These are phyloP conservation scores for Astyanax mexicanus DNA, from an alignment of 2,797 vertebrate species.

Conservation along the genomic window DNA sequence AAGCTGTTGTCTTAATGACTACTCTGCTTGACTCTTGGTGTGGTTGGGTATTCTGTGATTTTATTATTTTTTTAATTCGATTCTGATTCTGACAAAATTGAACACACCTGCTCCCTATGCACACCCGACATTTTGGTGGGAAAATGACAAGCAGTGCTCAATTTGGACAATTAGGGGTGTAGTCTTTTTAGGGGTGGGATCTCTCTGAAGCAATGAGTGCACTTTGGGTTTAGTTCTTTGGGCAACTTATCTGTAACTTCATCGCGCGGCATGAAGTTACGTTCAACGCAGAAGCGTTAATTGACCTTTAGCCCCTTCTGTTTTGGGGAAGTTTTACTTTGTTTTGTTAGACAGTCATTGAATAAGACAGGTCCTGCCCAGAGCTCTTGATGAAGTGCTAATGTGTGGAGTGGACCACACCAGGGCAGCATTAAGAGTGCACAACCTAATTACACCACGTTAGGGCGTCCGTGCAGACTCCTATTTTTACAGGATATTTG, in stretches of 20 bases:
- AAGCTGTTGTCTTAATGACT: constrained; percentile 58
- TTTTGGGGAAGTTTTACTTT: constrained; percentile 57
- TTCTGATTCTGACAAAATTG: too few relatives aligned
- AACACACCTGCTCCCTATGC: too few relatives aligned
- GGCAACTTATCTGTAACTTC: too few relatives aligned
- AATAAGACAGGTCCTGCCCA: constrained; percentile 45
- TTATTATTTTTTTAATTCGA: too few relatives aligned
- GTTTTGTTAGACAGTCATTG: constrained; percentile 52
- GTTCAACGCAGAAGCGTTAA: too few relatives aligned
- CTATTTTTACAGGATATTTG: constrained; percentile 72
- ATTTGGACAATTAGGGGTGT: too few relatives aligned
- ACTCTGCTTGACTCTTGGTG: constrained; percentile 47
- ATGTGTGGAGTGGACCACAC: constrained; percentile 45
- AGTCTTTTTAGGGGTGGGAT: too few relatives aligned
- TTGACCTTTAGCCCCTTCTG: constrained; percentile 11
- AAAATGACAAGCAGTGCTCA: too few relatives aligned
- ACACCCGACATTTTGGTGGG: too few relatives aligned
- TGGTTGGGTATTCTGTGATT: constrained; percentile 65
- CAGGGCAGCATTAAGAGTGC: constrained; percentile 14
- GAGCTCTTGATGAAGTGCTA: constrained; percentile 58
- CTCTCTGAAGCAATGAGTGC: too few relatives aligned
- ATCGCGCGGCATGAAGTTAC: too few relatives aligned
- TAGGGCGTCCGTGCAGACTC: constrained; percentile 55
- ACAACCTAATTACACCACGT: constrained; percentile 45
- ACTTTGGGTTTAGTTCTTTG: too few relatives aligned